Evolutionary conservation across 2,888 invertebrate genomes (phyloP).

Genomic region (Prostheceraeus crozeri): DNA sequence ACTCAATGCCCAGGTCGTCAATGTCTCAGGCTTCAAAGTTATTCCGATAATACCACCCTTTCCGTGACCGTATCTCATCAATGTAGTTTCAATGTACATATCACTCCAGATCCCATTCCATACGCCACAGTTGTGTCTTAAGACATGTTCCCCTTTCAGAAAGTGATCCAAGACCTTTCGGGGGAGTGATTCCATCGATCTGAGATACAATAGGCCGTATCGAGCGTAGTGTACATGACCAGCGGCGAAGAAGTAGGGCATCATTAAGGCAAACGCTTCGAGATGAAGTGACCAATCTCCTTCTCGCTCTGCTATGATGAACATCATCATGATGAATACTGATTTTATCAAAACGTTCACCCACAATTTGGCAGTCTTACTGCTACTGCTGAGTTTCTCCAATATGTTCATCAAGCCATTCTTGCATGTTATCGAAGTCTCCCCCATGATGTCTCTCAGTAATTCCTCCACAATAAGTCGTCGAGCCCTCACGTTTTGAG

Average conservation of each 20-base stretch:
- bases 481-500: slow-evolving; percentile 41
- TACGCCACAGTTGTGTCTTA: slow-evolving; percentile 41
- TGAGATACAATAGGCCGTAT: slow-evolving; percentile 42
- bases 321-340: slow-evolving; percentile 42
- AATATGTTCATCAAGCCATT: slow-evolving; percentile 41
- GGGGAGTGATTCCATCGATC: slow-evolving; percentile 40
- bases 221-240: slow-evolving; percentile 42
- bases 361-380: slow-evolving; percentile 38
- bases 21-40: slow-evolving; percentile 39
- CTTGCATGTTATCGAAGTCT: slow-evolving; percentile 33
- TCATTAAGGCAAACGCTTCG: slow-evolving; percentile 39
- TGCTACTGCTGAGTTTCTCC: slow-evolving; percentile 32
- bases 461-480: slow-evolving; percentile 41
- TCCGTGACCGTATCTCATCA: slow-evolving; percentile 41
- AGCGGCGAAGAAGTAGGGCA: slow-evolving; percentile 43
- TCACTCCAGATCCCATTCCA: slow-evolving; percentile 44
- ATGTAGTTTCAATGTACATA: slow-evolving; percentile 44
- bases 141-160: slow-evolving; percentile 42
- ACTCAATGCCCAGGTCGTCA: slow-evolving; percentile 14
- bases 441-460: slow-evolving; percentile 34
- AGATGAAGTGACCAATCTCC: slow-evolving; percentile 40
- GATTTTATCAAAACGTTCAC: slow-evolving; percentile 41
- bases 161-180: slow-evolving; percentile 37
- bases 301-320: slow-evolving; percentile 41
- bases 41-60: slow-evolving; percentile 41